A percentile compares a stretch with the other conserved stretches of the same genome.
Evolutionary conservation across 2,113 vertebrate species (phyloP).

Genomic region (Orycteropus afer): DNA sequence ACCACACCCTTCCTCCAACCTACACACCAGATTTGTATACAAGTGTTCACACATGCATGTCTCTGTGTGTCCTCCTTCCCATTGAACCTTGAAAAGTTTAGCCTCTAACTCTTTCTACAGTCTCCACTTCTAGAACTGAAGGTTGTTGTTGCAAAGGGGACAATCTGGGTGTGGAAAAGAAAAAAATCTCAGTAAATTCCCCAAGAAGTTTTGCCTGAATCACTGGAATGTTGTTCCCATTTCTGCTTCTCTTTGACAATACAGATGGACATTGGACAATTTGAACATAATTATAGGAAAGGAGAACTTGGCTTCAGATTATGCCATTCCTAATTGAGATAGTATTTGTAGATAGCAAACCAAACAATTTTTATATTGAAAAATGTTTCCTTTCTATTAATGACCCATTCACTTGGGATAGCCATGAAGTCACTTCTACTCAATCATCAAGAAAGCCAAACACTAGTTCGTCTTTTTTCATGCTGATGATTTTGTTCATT

Average conservation of each 20-base stretch:
- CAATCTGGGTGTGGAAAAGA: background rate
- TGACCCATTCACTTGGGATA: background rate
- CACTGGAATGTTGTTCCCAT: background rate
- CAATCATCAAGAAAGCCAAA: background rate
- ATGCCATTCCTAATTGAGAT: background rate
- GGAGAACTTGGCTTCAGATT: background rate
- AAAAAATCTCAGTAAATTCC: background rate
- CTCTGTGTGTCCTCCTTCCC: background rate
- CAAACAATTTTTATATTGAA: background rate
- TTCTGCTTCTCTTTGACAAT: background rate
- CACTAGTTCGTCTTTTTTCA: background rate
- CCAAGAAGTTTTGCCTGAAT: background rate
- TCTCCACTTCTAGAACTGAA: background rate
- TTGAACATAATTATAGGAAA: background rate
- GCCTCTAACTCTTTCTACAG: background rate
- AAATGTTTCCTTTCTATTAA: background rate
- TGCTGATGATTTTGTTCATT: constrained; percentile 24
- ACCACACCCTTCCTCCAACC: background rate
- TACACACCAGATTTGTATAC: background rate
- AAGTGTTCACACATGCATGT: fast-evolving
- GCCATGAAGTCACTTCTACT: background rate
- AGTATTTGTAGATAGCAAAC: background rate
- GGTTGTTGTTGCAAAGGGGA: background rate
- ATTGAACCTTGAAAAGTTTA: background rate
- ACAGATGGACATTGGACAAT: background rate